Conservation (phyloP, 2,888 invertebrate species). For the Fissipunctia ypsillon region DNA sequence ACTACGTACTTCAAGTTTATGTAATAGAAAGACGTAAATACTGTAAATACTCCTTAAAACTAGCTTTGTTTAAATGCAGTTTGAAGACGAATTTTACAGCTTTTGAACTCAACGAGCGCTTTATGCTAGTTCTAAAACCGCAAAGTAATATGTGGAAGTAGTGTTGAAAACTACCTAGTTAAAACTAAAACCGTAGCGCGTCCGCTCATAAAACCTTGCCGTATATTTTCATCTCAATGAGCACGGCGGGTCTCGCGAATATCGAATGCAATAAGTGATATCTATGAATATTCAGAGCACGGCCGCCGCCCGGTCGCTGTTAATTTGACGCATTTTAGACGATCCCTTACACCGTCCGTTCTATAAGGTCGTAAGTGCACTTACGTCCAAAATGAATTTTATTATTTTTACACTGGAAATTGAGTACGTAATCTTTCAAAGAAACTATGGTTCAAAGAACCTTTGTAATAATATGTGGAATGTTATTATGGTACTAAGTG, state of each 20-base stretch:
- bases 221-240: slow-evolving; percentile 47
- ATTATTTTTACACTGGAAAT: neutral
- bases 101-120: neutral
- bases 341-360: slow-evolving; percentile 1
- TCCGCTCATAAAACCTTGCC: slow-evolving; percentile 18
- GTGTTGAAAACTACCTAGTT: slow-evolving; percentile 5
- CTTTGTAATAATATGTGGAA: neutral
- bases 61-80: neutral
- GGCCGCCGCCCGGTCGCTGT: slow-evolving; percentile 39
- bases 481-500: neutral
- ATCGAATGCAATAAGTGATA: slow-evolving; percentile 60
- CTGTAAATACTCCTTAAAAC: neutral
- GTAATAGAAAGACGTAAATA: neutral
- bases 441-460: neutral
- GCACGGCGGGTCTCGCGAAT: slow-evolving; percentile 32
- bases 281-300: slow-evolving; percentile 70
- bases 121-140: slow-evolving; percentile 15
- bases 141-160: slow-evolving; percentile 6
- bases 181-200: slow-evolving; percentile 18
- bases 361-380: neutral
- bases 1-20: neutral
- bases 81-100: slow-evolving; percentile 1
- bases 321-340: slow-evolving; percentile 57
- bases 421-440: neutral
- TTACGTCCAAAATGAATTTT: neutral